Base-by-base conservation (phyloP, 92 coral and sea anemone genomes). In the Meandrina meandrites region DNA sequence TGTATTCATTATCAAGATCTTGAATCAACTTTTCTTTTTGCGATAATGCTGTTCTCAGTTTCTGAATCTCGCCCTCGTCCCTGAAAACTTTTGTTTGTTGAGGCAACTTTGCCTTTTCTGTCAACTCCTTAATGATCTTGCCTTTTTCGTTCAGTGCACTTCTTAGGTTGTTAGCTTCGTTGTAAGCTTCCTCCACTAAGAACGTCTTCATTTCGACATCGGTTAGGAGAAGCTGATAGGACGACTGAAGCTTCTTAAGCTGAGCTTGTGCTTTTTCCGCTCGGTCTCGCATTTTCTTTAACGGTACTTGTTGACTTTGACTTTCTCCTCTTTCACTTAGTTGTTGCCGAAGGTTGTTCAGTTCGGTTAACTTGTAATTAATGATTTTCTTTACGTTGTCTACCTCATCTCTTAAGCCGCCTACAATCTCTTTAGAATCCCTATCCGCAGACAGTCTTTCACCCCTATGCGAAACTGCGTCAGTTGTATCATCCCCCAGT, bases 11-110 rank as follows among this genome's bases (percentile, higher is more conserved):
- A 48, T 57, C 68, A 24, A 89, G 81, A 62, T 76, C 86, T 71
- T 90, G 92, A 40, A 95, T 93, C 17, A 81, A 76, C 28, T 87
- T 85, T 31, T 93, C 94, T 81, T 95, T 91, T 62, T 75, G 79
- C 32, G 78, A 54, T 51, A 95, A 71, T 1, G 86, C 89, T 28
- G 32, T 30, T 78, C 66, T 88, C 82, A 94, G 47, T 53, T 67
- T 80, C 54, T 90, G 88, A 14, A 92, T 87, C 67, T 94, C 95
- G 16, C 85, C 84, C 24, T 90, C 86, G 69, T 86, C 89, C 35
- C 45, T 86, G 35, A 14, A 50, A 15, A 79, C 42, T 40, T 66
- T 70, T n/a, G 45, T 57, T 75, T 62, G 69, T 27, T 78, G 75
- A n/a, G 71, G 19, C 58, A 86, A 34, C 53, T 69, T 31, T 11